Evolutionary conservation across 2,797 vertebrate species (phyloP).

Genomic region (Coccyzus lansbergi): DNA sequence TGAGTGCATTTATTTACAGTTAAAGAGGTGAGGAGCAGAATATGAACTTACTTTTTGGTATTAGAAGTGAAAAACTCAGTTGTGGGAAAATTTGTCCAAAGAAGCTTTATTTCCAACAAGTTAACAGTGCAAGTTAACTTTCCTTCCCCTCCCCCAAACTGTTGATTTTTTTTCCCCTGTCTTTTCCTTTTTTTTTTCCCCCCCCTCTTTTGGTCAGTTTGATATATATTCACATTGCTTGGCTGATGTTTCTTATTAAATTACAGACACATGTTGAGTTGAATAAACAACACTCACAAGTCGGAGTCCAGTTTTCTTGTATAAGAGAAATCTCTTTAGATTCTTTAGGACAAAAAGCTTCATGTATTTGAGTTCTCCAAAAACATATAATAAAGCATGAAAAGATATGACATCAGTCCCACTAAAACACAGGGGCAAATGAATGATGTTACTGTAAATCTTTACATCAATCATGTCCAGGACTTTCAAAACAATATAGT

Average conservation of each 20-base stretch:
- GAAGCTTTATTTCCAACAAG: slow-evolving; percentile 70
- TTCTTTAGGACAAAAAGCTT: slow-evolving; percentile 87
- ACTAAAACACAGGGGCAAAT: slow-evolving; percentile 94
- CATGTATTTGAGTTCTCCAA: slow-evolving; percentile 85
- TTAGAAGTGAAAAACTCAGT: background rate
- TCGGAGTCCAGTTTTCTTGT: slow-evolving; percentile 78
- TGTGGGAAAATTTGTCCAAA: slow-evolving; percentile 59
- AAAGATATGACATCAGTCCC: slow-evolving; percentile 99
- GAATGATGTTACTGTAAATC: slow-evolving; percentile 96
- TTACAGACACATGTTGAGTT: slow-evolving; percentile 86
- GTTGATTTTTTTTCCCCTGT: slow-evolving; percentile 68
- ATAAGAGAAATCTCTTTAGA: slow-evolving; percentile 72
- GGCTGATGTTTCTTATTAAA: slow-evolving; percentile 87
- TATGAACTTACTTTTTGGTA: slow-evolving; percentile 1
- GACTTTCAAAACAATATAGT: slow-evolving; percentile 95
- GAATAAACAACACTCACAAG: slow-evolving; percentile 90
- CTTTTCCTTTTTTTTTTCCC: slow-evolving; percentile 61
- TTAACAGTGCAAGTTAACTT: slow-evolving; percentile 76
- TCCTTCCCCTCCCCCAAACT: slow-evolving; percentile 43
- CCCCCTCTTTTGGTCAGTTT: slow-evolving; percentile 77
- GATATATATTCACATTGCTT: slow-evolving; percentile 79
- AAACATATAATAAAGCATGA: slow-evolving; percentile 95
- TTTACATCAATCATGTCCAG: slow-evolving; percentile 92
- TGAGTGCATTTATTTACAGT: background rate
- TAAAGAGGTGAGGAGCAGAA: background rate